These are phyloP conservation scores for Varroa destructor DNA, from an alignment of 1,140 invertebrate species.

Conservation along the genomic window DNA sequence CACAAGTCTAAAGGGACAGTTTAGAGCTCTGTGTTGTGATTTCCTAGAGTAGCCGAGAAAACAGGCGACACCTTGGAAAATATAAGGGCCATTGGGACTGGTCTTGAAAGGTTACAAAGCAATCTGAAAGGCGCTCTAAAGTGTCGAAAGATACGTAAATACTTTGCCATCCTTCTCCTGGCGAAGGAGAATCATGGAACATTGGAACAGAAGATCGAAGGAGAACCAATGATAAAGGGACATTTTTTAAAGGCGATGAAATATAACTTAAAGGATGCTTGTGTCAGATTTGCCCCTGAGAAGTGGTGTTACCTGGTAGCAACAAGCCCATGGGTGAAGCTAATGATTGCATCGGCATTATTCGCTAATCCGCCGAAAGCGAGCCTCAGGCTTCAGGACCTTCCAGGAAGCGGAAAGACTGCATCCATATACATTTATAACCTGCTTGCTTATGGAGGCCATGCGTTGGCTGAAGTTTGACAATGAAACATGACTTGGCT, in stretches of 20 bases:
- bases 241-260: constrained; percentile 5
- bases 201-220: constrained; percentile 7
- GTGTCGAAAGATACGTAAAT: not conserved
- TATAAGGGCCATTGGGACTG: not conserved
- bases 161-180: not conserved
- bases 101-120: not conserved
- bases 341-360: constrained; percentile 55
- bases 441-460: constrained; percentile 8
- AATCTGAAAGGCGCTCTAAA: not conserved
- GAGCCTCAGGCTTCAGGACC: constrained; percentile 48
- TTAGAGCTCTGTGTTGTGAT: not conserved
- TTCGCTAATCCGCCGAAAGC: constrained; percentile 53
- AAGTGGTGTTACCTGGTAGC: constrained; percentile 36
- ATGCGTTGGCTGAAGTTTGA: not conserved
- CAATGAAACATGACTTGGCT: not conserved
- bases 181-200: constrained; percentile 2
- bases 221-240: not conserved
- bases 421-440: constrained; percentile 1
- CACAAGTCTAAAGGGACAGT: not conserved
- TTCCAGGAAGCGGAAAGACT: constrained; percentile 45
- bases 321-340: constrained; percentile 53
- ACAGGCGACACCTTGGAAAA: not conserved
- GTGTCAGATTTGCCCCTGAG: not conserved
- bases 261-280: not conserved
- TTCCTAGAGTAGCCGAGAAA: constrained; percentile 9